A percentile compares a stretch with the other conserved stretches of the same genome.
phyloP scores from a whole-genome alignment of 1,140 invertebrate species.

The Orchesella cincta region DNA sequence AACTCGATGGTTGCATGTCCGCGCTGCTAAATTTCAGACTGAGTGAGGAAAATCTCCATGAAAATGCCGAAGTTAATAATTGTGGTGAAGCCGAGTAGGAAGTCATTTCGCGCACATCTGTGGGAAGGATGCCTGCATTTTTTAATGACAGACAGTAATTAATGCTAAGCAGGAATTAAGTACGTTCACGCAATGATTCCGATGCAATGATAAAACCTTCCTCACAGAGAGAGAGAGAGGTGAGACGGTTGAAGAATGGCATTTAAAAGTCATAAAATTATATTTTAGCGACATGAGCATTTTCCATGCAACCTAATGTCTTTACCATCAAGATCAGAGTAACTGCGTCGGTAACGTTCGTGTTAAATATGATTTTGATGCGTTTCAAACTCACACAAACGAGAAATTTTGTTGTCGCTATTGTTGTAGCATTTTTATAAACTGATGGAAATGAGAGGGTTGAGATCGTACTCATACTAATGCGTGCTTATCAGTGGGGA shows the following conservation, averaged over 20 bases:
- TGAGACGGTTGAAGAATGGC: neutral
- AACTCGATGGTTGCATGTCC: slow-evolving; percentile 11
- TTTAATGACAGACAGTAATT: slow-evolving; percentile 19
- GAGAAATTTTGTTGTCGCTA: slow-evolving; percentile 24
- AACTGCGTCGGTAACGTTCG: slow-evolving; percentile 14
- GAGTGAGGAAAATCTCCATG: slow-evolving; percentile 18
- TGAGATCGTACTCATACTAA: neutral
- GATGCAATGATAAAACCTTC: neutral
- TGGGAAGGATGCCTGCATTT: slow-evolving; percentile 28
- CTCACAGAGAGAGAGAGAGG: neutral
- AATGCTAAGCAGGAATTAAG: slow-evolving; percentile 27
- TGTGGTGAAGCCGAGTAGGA: neutral
- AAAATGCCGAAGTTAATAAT: slow-evolving; percentile 22
- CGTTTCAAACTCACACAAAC: neutral
- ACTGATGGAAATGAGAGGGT: neutral
- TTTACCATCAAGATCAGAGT: neutral
- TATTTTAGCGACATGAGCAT: slow-evolving; percentile 19
- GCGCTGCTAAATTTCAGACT: neutral
- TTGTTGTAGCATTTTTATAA: slow-evolving; percentile 23
- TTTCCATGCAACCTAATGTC: slow-evolving; percentile 26
- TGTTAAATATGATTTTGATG: slow-evolving; percentile 11
- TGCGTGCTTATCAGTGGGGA: slow-evolving; percentile 9
- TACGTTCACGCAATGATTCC: slow-evolving; percentile 20
- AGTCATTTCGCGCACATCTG: slow-evolving; percentile 23
- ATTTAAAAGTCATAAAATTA: slow-evolving; percentile 17